Base-by-base conservation (phyloP, 2,113 vertebrate genomes). In the Uropsilus gracilis region DNA sequence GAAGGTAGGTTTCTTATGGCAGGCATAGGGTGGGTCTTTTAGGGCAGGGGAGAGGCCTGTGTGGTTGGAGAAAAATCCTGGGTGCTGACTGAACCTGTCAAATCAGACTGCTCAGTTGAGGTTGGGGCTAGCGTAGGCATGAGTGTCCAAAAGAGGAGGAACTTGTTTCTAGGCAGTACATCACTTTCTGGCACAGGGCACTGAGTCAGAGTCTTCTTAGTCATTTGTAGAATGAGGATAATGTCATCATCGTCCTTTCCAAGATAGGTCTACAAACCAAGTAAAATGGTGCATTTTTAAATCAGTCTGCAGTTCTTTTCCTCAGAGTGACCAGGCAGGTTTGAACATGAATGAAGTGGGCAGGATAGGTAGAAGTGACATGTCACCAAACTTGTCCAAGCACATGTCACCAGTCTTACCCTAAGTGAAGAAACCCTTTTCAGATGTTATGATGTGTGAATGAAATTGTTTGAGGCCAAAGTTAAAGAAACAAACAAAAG, bases 321-420 rank as follows among this genome's bases (percentile, higher is more conserved):
- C 55, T 90, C 39, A 90, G 37, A 61, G 42, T 17, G 34, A 9
- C 20, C 48, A 57, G 83, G 34, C 17, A 63, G 37, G 71, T 76
- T 18, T 34, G 50, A 39, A 66, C 39, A 83, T 71, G 44, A 46
- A 14, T 55, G 48, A 90, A 26, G 6, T 72, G 53, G 34, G 8
- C 1, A 0, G 8, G 0, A 2, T 13, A 4, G 48, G 30, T 39
- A 9, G 61, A 34, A 22, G 17, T 9, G 7, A 42, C n/a, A 61
- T 32, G 4, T 66, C 53, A 44, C 34, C 53, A 59, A 0, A 87
- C 68, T 71, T 81, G 37, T 14, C 63, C 20, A n/a, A 34, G 44
- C 69, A 39, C 34, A 61, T 32, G 4, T 66, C 53, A 44, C 34
- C 53, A 59, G 1, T 90, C 68, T 71, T 81, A 37, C 18, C 63